A percentile compares a stretch with the other conserved stretches of the same genome.
Conservation (phyloP, 1,140 invertebrate species). For the Holotrichia oblita region DNA sequence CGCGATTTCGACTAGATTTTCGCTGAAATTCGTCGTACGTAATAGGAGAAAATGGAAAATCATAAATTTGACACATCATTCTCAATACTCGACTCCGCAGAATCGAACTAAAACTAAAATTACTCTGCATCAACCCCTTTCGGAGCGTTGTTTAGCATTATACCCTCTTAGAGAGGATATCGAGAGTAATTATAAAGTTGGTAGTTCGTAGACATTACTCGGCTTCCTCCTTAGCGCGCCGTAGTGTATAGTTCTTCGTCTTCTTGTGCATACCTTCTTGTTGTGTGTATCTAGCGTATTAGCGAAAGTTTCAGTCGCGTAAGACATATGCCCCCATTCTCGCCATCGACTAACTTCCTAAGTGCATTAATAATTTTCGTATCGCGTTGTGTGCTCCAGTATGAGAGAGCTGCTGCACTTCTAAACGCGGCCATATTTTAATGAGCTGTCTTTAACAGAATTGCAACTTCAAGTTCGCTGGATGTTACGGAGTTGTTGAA, state of each 20-base stretch:
- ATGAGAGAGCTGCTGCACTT: background rate
- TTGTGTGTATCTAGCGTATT: background rate
- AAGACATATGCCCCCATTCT: background rate
- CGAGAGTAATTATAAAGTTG: constrained; percentile 5
- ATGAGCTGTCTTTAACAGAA: background rate
- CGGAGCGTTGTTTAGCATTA: no score
- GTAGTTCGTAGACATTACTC: background rate
- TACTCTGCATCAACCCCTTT: no score
- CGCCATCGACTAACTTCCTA: background rate
- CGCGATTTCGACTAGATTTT: no score
- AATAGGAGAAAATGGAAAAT: no score
- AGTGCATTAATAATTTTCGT: background rate
- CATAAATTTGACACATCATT: no score
- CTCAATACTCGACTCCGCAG: no score
- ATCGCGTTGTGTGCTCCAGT: background rate
- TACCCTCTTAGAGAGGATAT: background rate
- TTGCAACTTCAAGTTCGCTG: no score
- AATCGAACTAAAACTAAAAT: no score
- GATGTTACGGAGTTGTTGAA: no score
- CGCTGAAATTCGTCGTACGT: no score
- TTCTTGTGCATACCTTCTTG: background rate
- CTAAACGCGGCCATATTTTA: background rate
- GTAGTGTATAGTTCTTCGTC: background rate
- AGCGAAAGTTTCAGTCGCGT: background rate
- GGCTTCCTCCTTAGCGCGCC: background rate